phyloP scores from a whole-genome alignment of 1,140 invertebrate species.

The Brachionus sp. region DNA sequence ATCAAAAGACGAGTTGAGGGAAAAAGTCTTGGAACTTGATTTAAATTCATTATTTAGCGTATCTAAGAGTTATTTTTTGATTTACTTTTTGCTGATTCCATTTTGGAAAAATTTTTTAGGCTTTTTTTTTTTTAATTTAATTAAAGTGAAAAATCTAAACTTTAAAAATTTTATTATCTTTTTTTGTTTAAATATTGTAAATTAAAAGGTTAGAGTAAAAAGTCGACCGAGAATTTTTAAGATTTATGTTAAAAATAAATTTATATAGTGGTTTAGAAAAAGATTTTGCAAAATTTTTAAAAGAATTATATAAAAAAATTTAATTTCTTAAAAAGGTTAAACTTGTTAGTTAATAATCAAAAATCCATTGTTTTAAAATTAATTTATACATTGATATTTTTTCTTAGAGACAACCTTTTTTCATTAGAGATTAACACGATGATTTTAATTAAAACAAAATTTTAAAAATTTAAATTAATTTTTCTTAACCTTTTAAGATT shows the following conservation, averaged over 20 bases:
- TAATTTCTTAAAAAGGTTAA: neutral
- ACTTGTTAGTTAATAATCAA: constrained; percentile 4
- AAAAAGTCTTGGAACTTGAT: neutral
- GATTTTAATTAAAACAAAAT: neutral
- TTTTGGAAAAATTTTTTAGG: neutral
- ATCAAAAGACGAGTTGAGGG: constrained; percentile 47
- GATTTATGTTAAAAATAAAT: neutral
- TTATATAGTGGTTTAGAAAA: neutral
- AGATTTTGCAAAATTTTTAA: neutral
- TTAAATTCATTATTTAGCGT: neutral
- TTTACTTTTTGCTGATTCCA: neutral
- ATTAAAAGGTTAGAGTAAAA: neutral
- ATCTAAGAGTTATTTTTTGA: neutral
- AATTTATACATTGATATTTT: neutral
- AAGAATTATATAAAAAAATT: neutral
- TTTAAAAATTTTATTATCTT: neutral
- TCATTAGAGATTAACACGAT: neutral
- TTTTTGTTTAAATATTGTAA: neutral
- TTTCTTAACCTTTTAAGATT: too few relatives aligned
- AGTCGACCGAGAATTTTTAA: neutral
- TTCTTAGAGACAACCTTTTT: neutral
- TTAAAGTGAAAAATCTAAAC: neutral
- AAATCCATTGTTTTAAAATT: neutral
- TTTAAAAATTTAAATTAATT: neutral
- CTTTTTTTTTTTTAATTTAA: neutral